Evolutionary conservation across 1,140 invertebrate genomes (phyloP), one percentile per base, ranked within the genome.

Genomic region (Sarcophaga bullata): DNA sequence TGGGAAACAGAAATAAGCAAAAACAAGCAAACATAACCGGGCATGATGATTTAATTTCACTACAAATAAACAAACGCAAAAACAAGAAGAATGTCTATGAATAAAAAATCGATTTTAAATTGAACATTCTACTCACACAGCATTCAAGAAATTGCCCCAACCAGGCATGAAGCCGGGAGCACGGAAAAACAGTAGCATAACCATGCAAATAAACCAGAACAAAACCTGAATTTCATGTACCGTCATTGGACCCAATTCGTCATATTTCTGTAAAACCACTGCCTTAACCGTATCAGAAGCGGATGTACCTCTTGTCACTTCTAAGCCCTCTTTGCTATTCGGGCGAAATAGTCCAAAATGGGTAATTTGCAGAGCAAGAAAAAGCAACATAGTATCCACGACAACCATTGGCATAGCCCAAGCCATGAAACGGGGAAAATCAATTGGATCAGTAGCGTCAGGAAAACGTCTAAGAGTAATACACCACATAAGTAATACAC

Each of bases 161-260:
- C 88, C 88, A 0, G n/a, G 9, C 5, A 85, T 11, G 48, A 89
- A 85, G 6, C 86, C 95, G 0, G 97, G 97, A 54, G 94, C 93
- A n/a, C 96, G 92, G 86, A 97, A 96, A 88, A 98, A 95, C 93
- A 97, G 98, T 25, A 98, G 89, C 47, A 95, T 73, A 8, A 98
- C 93, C 5, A 97, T 93, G 4, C 94, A 75, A 11, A 96, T 83
- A 87, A 98, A 98, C 37, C 97, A 89, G 5, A 93, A 58, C 3
- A 94, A 92, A 0, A 97, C 95, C 4, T 92, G 92, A 89, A 86
- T 91, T 91, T 98, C 97, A 83, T 97, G 95, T 92, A 95, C 97
- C 37, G 93, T 93, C 86, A 96, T 93, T 0, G 94, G 93, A 13
- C 96, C 96, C 68, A 98, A 91, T 73, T 93, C 93, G 50, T 91